Percentiles rank a stretch among this genome's conserved stretches.
phyloP scores from a whole-genome alignment of 2,888 invertebrate species.

The Cancer borealis region DNA sequence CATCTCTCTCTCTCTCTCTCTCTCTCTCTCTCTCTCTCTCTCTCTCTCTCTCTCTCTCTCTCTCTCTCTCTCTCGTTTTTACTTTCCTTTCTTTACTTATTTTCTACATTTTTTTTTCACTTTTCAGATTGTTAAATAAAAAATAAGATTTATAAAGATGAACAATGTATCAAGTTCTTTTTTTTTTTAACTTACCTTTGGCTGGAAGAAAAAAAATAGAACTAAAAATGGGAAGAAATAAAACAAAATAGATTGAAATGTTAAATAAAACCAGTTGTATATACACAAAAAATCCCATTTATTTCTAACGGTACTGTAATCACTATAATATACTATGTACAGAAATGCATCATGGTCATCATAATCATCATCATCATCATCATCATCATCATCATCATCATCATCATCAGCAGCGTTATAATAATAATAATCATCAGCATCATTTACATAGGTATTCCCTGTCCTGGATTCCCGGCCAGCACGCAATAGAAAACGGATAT shows the following conservation, averaged over 20 bases:
- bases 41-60: slow-evolving; percentile 61
- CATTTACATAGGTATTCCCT: neutral
- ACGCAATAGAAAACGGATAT: slow-evolving; percentile 9
- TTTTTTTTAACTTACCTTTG: neutral
- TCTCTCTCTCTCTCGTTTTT: slow-evolving; percentile 59
- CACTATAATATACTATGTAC: neutral
- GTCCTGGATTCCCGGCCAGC: neutral
- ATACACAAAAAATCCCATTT: neutral
- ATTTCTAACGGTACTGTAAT: neutral
- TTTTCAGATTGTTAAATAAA: neutral
- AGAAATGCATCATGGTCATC: slow-evolving; percentile 13
- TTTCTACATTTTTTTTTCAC: neutral
- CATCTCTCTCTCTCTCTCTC: slow-evolving; percentile 17
- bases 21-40: slow-evolving; percentile 58
- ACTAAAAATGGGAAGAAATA: neutral
- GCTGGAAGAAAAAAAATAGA: neutral
- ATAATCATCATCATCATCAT: neutral
- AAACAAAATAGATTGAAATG: neutral
- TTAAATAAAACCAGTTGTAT: neutral
- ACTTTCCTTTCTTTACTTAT: neutral
- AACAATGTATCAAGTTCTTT: neutral
- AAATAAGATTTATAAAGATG: neutral
- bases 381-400: neutral
- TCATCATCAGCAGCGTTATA: neutral
- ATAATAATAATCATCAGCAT: neutral